These are phyloP conservation scores for Epizoanthus stellaris DNA, from an alignment of 92 coral and sea anemone species.

Conservation along the genomic window DNA sequence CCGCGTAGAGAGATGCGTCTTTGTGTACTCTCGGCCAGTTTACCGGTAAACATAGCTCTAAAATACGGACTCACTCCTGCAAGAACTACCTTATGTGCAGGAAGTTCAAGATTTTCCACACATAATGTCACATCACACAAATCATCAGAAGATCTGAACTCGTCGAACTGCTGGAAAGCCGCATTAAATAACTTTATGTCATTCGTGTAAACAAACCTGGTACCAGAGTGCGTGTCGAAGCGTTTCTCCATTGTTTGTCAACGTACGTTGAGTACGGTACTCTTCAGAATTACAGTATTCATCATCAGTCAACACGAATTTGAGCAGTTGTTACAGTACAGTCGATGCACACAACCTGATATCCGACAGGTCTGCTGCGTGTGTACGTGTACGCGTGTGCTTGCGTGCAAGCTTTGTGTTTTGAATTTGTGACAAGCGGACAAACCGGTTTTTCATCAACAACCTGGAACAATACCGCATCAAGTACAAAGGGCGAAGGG, in stretches of 20 bases:
- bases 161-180: slow-evolving; percentile 67
- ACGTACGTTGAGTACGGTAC: no score
- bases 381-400: no score
- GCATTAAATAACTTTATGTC: slow-evolving; percentile 19
- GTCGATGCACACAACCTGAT: no score
- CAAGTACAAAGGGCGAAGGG: no score
- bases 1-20: slow-evolving; percentile 58
- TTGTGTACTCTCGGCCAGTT: slow-evolving; percentile 69
- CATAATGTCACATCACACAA: slow-evolving; percentile 83
- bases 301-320: no score
- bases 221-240: neutral
- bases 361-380: neutral
- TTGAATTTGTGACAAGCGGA: no score
- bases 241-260: neutral
- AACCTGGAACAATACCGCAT: no score
- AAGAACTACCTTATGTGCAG: slow-evolving; percentile 78
- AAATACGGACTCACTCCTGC: slow-evolving; percentile 92
- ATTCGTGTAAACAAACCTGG: slow-evolving; percentile 36
- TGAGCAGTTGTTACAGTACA: no score
- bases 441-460: no score
- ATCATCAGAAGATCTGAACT: slow-evolving; percentile 65
- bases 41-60: slow-evolving; percentile 83
- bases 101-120: slow-evolving; percentile 71
- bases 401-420: no score
- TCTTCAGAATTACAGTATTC: no score